Base-by-base conservation (phyloP, 2,888 invertebrate species). In the Chymomyza fuscimana region DNA sequence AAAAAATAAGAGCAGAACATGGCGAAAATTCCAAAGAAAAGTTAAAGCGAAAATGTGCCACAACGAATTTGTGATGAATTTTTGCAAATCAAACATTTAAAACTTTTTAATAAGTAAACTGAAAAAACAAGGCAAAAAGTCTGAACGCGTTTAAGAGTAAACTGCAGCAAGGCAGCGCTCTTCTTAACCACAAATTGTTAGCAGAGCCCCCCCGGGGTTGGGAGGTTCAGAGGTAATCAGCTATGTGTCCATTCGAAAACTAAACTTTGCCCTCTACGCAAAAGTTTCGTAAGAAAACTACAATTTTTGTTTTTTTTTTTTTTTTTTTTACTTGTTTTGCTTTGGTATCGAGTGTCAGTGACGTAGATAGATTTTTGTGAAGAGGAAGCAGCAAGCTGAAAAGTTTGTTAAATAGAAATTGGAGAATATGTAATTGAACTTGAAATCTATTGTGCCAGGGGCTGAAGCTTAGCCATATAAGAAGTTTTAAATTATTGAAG, bases 11-110 rank as follows among this genome's bases (percentile, higher is more conserved):
- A 60, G 63, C 10, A 56, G 29, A 51, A 65, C 32, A 7, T 32
- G 32, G 58, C 25, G 19, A 58, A 58, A 19, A 54, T 54, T 54
- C 52, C 15, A 15, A 19, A 36, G 36, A 54, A 76, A 78, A 69
- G 67, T 76, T 63, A 29, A 60, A 65, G 70, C 69, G 16, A 15
- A 51, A 65, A 72, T 71, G 65, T 58, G 72, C 67, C 76, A 75
- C 77, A 76, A 61, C 71, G 74, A 81, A 84, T 80, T 76, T 80
- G 60, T 73, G 75, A 76, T 77, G 75, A 80, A 87, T 87, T 83
- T 72, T 67, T 74, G 80, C 85, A 77, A 85, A 87, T 83, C 85
- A 87, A 83, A 85, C 80, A 82, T 85, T 87, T 84, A 78, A 80
- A 83, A 87, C 87, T 85, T 85, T 83, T 80, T 80, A 80, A 78